Percentiles rank a stretch among this genome's conserved stretches.
Conservation (phyloP, 2,113 vertebrate species). For the Microtus richardsoni region DNA sequence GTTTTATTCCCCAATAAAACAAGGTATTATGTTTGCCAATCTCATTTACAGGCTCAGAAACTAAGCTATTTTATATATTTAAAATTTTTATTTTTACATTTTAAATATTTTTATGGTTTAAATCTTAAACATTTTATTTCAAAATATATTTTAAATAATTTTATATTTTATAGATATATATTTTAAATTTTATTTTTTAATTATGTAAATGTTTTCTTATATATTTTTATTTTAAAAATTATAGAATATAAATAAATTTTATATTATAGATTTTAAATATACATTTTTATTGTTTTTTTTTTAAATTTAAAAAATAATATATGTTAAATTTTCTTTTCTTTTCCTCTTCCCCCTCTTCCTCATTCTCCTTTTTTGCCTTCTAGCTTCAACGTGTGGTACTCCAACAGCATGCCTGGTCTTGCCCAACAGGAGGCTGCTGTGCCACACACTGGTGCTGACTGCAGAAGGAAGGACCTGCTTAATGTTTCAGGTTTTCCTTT, state of each 20-base stretch:
- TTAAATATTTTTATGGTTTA: neutral
- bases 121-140: neutral
- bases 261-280: neutral
- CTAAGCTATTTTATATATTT: neutral
- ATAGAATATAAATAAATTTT: neutral
- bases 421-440: neutral
- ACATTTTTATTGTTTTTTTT: neutral
- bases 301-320: neutral
- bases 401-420: neutral
- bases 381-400: neutral
- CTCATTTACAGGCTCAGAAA: neutral
- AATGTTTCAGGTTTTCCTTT: neutral
- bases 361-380: neutral
- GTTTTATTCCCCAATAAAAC: neutral
- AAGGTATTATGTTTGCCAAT: constrained; percentile 13
- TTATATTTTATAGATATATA: neutral
- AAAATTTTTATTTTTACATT: neutral
- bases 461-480: neutral
- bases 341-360: neutral
- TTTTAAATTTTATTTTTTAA: neutral
- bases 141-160: neutral
- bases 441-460: neutral
- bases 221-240: neutral
- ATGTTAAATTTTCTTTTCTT: neutral
- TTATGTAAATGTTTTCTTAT: neutral